A percentile compares a stretch with the other conserved stretches of the same genome.
Evolutionary conservation across 2,113 vertebrate genomes (phyloP).

Genomic region (Heterotilapia buettikoferi): DNA sequence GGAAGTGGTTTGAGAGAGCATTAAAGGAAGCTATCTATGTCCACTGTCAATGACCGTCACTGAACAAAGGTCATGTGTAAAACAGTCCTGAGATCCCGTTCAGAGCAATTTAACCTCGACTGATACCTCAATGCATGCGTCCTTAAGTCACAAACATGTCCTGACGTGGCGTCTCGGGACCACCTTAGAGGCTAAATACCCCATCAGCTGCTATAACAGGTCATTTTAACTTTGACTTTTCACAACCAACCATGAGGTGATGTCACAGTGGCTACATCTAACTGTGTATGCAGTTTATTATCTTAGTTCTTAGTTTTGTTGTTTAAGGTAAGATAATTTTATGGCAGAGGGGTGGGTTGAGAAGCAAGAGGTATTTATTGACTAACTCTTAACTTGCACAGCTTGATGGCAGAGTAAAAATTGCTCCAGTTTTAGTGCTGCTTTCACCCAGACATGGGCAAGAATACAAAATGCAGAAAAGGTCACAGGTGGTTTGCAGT

Average conservation of each 20-base stretch:
- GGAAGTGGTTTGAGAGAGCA: neutral
- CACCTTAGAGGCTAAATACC: accelerated
- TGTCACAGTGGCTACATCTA: neutral
- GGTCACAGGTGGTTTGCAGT: neutral
- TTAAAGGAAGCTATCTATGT: neutral
- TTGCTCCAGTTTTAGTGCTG: neutral
- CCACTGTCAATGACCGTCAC: neutral
- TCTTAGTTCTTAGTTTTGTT: neutral
- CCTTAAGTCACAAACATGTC: neutral
- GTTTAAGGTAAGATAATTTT: accelerated
- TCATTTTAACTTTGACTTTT: neutral
- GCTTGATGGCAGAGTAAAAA: neutral
- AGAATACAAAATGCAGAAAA: neutral
- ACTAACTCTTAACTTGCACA: neutral
- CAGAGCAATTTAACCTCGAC: neutral
- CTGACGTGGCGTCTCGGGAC: accelerated
- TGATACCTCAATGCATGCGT: neutral
- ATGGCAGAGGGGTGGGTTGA: neutral
- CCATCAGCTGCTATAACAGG: neutral
- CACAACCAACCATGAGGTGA: neutral
- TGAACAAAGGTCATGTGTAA: neutral
- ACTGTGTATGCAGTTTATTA: accelerated
- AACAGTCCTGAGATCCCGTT: accelerated
- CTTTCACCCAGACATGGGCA: neutral
- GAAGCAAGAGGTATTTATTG: neutral